phyloP scores from a whole-genome alignment of 1,140 invertebrate genomes.

The Papilio polyxenes region DNA sequence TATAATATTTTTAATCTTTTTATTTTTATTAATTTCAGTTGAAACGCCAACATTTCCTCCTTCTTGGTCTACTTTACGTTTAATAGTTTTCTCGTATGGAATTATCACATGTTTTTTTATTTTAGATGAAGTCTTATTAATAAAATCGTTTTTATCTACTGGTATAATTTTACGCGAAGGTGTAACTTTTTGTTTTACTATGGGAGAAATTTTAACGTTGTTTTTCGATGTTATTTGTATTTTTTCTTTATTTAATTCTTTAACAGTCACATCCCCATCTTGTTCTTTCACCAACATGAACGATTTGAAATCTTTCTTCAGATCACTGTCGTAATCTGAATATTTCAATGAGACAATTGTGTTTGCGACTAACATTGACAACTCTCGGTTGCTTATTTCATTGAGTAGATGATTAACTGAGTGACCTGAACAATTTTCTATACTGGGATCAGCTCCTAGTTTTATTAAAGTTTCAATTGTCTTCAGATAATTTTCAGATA shows the following conservation, averaged over 20 bases:
- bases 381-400: conserved; percentile 52
- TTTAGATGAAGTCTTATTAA: background rate
- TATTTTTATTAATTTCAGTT: background rate
- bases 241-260: conserved; percentile 28
- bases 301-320: conserved; percentile 44
- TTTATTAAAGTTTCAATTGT: conserved; percentile 60
- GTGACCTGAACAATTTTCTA: conserved; percentile 54
- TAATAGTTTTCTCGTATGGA: background rate
- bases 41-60: background rate
- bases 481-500: conserved; percentile 53
- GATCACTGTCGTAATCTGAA: conserved; percentile 36
- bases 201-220: background rate
- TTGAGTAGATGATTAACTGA: conserved; percentile 54
- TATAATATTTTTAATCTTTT: background rate
- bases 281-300: conserved; percentile 58
- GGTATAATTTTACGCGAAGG: background rate
- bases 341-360: conserved; percentile 51
- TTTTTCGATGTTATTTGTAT: background rate
- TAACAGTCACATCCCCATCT: conserved; percentile 45
- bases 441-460: conserved; percentile 54
- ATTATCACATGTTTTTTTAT: background rate
- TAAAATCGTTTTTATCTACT: background rate
- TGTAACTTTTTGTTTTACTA: background rate
- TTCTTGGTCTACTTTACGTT: background rate
- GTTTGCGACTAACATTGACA: conserved; percentile 61